Evolutionary conservation across 1,140 invertebrate genomes (phyloP), one percentile per base, ranked within the genome.

Genomic region (Drosophila arawakana): DNA sequence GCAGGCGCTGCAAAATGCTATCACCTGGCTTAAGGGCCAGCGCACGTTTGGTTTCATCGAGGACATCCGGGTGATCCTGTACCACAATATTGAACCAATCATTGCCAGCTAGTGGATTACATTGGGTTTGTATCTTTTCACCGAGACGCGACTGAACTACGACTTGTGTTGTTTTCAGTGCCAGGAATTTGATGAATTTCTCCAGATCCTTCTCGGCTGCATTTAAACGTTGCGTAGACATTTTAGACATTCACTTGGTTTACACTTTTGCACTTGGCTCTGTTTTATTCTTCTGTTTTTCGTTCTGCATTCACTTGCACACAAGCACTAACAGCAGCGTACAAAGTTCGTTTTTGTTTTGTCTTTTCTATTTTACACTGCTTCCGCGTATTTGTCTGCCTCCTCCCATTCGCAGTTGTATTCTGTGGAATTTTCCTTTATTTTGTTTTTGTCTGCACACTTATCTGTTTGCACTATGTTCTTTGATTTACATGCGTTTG

Each of bases 11-110:
- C 76, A 92, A 93, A 7, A 94, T 93, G 66, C 94, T 92, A 57
- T 95, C 95, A 46, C 94, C 94, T 39, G 83, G 77, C 35, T 81
- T 82, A 0, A 91, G 63, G 15, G 93, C 94, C 10, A 97, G 81
- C 3, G 94, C 95, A 80, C 94, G 95, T 88, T 97, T 97, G n/a
- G 96, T 95, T 91, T 97, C 96, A 2, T 93, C 93, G 34, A 95
- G 92, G 21, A 97, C 96, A 81, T 97, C 97, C 7, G 95, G 95
- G 65, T 96, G 92, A 91, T 98, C 97, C 59, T 95, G 94, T 55
- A 97, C 96, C 3, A 96, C 95, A 55, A 98, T 92, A 92, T 97
- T 97, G 86, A 98, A 98, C 96, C 96, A 97, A 93, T 97, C 96
- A 47, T 94, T 94, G 55, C 95, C 95, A 6, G 95, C 94, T 55